Evolutionary conservation across 1,140 invertebrate species (phyloP).

Genomic region (Eriosoma lanigerum): DNA sequence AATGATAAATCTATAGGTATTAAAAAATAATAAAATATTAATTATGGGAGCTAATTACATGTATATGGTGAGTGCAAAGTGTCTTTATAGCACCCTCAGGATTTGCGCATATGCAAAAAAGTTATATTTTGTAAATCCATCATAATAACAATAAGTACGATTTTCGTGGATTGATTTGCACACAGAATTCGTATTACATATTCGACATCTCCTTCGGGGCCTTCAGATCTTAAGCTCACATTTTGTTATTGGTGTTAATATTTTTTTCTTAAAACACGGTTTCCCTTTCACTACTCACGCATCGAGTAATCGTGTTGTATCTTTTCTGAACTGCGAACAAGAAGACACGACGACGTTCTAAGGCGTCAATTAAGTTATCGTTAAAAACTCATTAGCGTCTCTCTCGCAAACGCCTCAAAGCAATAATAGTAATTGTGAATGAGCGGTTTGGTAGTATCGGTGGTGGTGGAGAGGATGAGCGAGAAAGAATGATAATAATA

Average conservation of each 20-base stretch:
- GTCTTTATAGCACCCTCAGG: too few species aligned
- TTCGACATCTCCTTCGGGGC: not conserved
- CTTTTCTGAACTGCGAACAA: slow-evolving; percentile 29
- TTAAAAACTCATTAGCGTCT: slow-evolving; percentile 46
- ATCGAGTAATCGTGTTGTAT: slow-evolving; percentile 37
- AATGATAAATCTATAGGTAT: too few species aligned
- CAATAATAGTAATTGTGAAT: slow-evolving; percentile 38
- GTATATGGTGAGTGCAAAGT: too few species aligned
- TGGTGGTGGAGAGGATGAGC: not conserved
- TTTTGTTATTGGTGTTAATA: not conserved
- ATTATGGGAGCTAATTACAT: too few species aligned
- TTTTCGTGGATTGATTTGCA: too few species aligned
- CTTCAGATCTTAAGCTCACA: not conserved
- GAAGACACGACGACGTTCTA: slow-evolving; percentile 23
- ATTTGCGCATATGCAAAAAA: too few species aligned
- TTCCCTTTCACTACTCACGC: slow-evolving; percentile 49
- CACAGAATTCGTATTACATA: too few species aligned
- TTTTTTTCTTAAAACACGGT: slow-evolving; percentile 16
- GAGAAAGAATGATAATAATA: not conserved
- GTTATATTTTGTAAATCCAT: too few species aligned
- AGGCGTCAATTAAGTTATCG: slow-evolving; percentile 51
- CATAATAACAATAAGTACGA: too few species aligned
- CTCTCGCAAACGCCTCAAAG: slow-evolving; percentile 22
- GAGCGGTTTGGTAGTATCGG: not conserved
- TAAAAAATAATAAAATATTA: too few species aligned